A percentile compares a stretch with the other conserved stretches of the same genome.
Evolutionary conservation across 2,113 vertebrate species (phyloP).

Genomic region (Labeo rohita): DNA sequence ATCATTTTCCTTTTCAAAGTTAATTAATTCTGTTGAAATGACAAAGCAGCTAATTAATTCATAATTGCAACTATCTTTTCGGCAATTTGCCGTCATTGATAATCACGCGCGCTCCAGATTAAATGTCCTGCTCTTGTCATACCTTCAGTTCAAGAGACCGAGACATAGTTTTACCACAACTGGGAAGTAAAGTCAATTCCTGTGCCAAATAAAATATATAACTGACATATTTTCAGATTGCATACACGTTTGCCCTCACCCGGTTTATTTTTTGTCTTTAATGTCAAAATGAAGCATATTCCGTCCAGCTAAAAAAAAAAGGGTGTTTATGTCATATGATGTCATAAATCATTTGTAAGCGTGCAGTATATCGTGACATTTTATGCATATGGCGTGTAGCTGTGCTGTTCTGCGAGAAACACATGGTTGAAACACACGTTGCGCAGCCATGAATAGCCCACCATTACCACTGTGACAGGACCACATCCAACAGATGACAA

Average conservation of each 20-base stretch:
- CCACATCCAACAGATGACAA: constrained; percentile 24
- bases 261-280: constrained; percentile 3
- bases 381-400: background rate
- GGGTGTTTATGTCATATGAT: background rate
- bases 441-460: background rate
- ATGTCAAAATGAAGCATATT: background rate
- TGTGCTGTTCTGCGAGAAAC: background rate
- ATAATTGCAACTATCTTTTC: constrained; percentile 49
- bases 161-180: background rate
- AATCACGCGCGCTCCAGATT: constrained; percentile 35
- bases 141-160: background rate
- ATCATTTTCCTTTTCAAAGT: constrained; percentile 45
- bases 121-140: background rate
- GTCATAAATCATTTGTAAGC: background rate
- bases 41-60: constrained; percentile 61
- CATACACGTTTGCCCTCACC: background rate
- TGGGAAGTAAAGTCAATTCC: background rate
- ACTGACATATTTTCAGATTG: constrained; percentile 11
- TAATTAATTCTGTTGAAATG: constrained; percentile 61
- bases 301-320: background rate
- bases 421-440: background rate
- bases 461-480: background rate
- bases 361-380: background rate
- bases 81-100: constrained; percentile 27
- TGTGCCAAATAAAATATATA: background rate